Conservation (phyloP, 2,113 vertebrate genomes). For the Myxocyprinus asiaticus region DNA sequence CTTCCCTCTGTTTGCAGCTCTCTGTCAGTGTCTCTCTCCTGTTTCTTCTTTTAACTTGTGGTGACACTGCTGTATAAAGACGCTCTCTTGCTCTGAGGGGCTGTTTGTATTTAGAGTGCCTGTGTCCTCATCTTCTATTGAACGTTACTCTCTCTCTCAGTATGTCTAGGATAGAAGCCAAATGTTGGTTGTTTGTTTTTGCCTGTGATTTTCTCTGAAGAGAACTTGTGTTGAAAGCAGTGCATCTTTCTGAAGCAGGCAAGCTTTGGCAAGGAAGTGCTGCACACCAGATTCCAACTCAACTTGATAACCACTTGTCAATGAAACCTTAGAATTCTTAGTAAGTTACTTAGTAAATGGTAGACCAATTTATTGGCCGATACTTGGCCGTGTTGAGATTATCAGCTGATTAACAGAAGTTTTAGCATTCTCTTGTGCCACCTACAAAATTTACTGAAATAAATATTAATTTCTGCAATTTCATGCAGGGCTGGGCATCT, state of each 20-base stretch:
- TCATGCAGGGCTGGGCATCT: too few species aligned
- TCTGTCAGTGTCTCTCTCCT: constrained; percentile 17
- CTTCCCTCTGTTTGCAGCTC: background rate
- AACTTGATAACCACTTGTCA: background rate
- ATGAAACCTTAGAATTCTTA: too few species aligned
- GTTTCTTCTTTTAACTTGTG: constrained; percentile 3
- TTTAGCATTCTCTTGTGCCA: too few species aligned
- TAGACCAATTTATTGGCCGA: too few species aligned
- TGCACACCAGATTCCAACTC: background rate
- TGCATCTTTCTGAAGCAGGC: background rate
- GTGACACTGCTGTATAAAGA: constrained; percentile 24
- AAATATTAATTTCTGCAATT: too few species aligned
- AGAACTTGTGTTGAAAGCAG: background rate
- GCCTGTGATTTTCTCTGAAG: background rate
- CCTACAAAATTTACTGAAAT: too few species aligned
- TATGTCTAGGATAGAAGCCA: background rate
- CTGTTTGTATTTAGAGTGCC: background rate
- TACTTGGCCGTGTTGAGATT: too few species aligned
- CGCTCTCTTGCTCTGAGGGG: background rate
- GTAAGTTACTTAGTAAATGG: too few species aligned
- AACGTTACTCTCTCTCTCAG: constrained; percentile 2
- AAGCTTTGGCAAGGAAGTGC: background rate
- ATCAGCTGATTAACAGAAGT: too few species aligned
- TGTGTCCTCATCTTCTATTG: background rate
- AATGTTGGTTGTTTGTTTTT: constrained; percentile 1